Evolutionary conservation across 2,888 invertebrate genomes (phyloP).

Genomic region (Spodoptera picta): DNA sequence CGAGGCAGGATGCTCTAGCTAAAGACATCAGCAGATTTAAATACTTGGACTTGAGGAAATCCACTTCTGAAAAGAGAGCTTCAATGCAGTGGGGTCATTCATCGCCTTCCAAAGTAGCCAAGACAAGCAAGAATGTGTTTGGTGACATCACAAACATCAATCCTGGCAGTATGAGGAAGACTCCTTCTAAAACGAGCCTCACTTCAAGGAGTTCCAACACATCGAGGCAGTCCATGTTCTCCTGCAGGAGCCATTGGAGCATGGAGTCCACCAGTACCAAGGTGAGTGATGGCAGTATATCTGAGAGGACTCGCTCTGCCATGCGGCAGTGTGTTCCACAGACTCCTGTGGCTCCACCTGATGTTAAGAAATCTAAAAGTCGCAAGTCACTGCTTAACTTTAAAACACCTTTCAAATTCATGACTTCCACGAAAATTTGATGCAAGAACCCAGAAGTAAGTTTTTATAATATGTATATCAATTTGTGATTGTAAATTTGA

Average conservation of each 20-base stretch:
- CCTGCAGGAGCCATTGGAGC: conserved; percentile 74
- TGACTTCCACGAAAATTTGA: conserved; percentile 76
- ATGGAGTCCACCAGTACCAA: conserved; percentile 67
- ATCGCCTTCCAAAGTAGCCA: conserved; percentile 83
- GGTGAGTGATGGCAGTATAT: conserved; percentile 67
- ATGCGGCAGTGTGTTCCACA: conserved; percentile 66
- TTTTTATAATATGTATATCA: conserved; percentile 8
- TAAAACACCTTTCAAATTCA: conserved; percentile 86
- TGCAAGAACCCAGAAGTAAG: conserved; percentile 4
- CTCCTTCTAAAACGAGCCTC: conserved; percentile 81
- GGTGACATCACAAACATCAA: conserved; percentile 79
- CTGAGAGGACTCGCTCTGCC: conserved; percentile 68
- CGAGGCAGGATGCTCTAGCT: conserved; percentile 57
- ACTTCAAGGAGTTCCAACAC: conserved; percentile 74
- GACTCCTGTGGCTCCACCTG: conserved; percentile 72
- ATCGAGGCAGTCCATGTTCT: conserved; percentile 72
- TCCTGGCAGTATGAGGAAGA: conserved; percentile 72
- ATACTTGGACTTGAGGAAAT: conserved; percentile 79
- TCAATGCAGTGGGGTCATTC: conserved; percentile 76
- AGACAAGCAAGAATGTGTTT: conserved; percentile 70
- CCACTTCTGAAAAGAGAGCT: conserved; percentile 76
- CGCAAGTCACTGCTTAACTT: conserved; percentile 81
- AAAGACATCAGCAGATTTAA: conserved; percentile 83
- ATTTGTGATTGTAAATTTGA: conserved; percentile 52
- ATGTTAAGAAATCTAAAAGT: conserved; percentile 78